Conservation (phyloP, 2,888 invertebrate species). For the Nasonia oneida region DNA sequence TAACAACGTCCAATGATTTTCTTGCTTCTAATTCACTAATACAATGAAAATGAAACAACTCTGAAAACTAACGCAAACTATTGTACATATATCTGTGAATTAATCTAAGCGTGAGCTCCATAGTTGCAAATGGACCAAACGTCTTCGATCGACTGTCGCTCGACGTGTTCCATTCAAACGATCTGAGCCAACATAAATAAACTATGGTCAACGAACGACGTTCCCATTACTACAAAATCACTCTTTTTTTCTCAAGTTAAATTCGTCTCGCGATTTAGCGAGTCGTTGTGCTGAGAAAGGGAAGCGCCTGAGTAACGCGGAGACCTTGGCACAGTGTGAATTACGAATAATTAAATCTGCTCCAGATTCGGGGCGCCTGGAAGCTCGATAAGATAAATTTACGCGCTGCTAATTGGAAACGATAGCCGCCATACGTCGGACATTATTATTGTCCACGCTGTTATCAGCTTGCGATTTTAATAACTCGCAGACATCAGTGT, state of each 20-base stretch:
- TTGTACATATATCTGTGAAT: neutral
- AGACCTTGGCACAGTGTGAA: conserved; percentile 29
- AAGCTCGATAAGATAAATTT: conserved; percentile 60
- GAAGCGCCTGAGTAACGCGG: conserved; percentile 46
- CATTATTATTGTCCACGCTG: neutral
- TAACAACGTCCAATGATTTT: no score
- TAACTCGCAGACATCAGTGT: conserved; percentile 8
- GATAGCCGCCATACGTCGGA: conserved; percentile 11
- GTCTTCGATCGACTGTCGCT: neutral
- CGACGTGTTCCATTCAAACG: neutral
- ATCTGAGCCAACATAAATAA: neutral
- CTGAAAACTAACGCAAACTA: neutral
- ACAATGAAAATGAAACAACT: no score
- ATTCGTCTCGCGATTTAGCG: neutral
- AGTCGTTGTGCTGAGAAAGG: conserved; percentile 61
- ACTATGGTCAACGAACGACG: neutral
- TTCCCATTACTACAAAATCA: neutral
- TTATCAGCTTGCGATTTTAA: neutral
- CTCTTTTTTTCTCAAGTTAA: neutral
- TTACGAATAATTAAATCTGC: conserved; percentile 49
- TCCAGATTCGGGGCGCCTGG: conserved; percentile 30
- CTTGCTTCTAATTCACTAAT: no score
- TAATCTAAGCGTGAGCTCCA: neutral
- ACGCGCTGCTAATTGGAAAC: conserved; percentile 38
- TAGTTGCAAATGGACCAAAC: neutral